Conservation (phyloP, 2,888 invertebrate species). For the Pyrocoelia pectoralis region DNA sequence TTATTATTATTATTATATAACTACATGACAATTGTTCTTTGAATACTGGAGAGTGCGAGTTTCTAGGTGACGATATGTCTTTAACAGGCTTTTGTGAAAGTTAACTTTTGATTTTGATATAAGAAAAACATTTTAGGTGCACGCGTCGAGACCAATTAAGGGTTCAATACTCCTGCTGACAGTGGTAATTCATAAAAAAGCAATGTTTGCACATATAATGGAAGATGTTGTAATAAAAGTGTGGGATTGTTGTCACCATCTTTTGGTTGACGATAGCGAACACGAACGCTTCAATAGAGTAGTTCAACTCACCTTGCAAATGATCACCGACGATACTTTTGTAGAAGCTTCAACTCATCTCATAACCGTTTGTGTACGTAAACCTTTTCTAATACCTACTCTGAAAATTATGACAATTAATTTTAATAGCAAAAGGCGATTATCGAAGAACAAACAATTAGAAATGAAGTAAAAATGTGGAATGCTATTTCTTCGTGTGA, state of each 20-base stretch:
- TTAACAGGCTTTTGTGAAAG: too few relatives aligned
- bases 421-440: too few relatives aligned
- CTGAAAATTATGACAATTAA: too few relatives aligned
- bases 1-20: too few relatives aligned
- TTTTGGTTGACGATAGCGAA: slow-evolving; percentile 35
- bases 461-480: slow-evolving; percentile 46
- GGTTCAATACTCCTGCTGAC: slow-evolving; percentile 48
- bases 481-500: slow-evolving; percentile 48
- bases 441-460: not conserved
- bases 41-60: too few relatives aligned
- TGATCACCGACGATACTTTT: slow-evolving; percentile 52
- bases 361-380: not conserved
- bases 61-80: too few relatives aligned
- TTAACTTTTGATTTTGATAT: too few relatives aligned
- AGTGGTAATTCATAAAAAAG: slow-evolving; percentile 50
- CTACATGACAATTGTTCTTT: too few relatives aligned
- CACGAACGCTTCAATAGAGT: slow-evolving; percentile 50
- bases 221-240: slow-evolving; percentile 46
- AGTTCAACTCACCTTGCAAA: slow-evolving; percentile 48
- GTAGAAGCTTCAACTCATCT: slow-evolving; percentile 36
- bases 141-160: not conserved
- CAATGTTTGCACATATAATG: slow-evolving; percentile 40
- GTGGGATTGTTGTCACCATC: slow-evolving; percentile 48
- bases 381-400: too few relatives aligned
- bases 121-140: not conserved